phyloP scores from a whole-genome alignment of 2,113 vertebrate species.

The Tyrannus savana region DNA sequence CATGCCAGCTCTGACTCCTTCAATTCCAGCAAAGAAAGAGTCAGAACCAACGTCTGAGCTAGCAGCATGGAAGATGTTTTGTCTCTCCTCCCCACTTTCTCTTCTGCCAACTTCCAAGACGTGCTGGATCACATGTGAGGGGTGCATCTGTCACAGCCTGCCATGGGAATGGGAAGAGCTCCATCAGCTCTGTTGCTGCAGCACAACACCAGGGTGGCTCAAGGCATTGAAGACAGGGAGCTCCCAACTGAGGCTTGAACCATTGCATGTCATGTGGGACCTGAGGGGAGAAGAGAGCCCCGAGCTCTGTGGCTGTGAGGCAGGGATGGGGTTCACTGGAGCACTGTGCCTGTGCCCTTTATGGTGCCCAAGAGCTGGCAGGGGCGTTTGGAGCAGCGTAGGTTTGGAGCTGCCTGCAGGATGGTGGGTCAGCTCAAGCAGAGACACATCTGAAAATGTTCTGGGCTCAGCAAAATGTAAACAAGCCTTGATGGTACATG shows the following conservation, averaged over 20 bases:
- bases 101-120: not conserved
- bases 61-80: not conserved
- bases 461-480: not conserved
- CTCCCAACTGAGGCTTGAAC: not conserved
- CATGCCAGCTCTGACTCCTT: fast-evolving
- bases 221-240: fast-evolving
- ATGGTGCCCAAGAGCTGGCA: not conserved
- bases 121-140: not conserved
- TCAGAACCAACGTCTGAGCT: not conserved
- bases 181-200: fast-evolving
- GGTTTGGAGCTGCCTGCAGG: not conserved
- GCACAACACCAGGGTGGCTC: not conserved
- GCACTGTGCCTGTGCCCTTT: fast-evolving
- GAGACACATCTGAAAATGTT: too few species aligned
- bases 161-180: not conserved
- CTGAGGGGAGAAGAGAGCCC: not conserved
- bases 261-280: not conserved
- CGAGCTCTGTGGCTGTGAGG: not conserved
- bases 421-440: fast-evolving
- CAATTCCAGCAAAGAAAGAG: fast-evolving
- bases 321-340: not conserved
- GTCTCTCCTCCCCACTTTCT: not conserved
- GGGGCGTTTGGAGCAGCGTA: fast-evolving
- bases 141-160: not conserved
- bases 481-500: not conserved